Conservation (phyloP, 2,797 vertebrate species). For the Rhodeus uyekii region DNA sequence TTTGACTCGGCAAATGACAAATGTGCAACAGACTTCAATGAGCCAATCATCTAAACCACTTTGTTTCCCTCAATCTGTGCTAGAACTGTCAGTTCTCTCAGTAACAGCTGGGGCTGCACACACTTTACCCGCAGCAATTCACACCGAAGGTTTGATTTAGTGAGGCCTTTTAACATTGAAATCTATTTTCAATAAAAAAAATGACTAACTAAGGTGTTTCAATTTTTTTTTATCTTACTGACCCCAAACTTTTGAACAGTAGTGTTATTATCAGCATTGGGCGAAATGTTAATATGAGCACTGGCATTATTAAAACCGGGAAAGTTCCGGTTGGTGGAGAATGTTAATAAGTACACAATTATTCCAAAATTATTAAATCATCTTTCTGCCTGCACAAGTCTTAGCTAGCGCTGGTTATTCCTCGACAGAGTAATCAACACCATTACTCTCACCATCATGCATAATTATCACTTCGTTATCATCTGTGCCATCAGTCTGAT, state of each 20-base stretch:
- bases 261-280: not conserved
- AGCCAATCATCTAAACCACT: conserved; percentile 6
- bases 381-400: not conserved
- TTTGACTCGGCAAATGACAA: not conserved
- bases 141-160: not conserved
- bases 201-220: not conserved
- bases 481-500: not conserved
- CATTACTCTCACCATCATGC: not conserved
- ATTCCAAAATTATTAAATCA: not conserved
- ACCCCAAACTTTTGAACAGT: not conserved
- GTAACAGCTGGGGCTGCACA: conserved; percentile 16
- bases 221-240: not conserved
- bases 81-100: not conserved
- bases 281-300: not conserved
- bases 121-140: not conserved
- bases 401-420: not conserved
- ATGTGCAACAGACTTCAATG: conserved; percentile 15
- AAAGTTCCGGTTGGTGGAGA: not conserved
- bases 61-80: not conserved
- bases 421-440: not conserved
- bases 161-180: not conserved
- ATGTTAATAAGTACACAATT: not conserved
- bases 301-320: not conserved
- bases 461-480: conserved; percentile 4
- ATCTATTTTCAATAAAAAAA: too few relatives aligned